These are phyloP conservation scores for Hyles euphorbiae DNA, from an alignment of 1,140 invertebrate species.

Conservation along the genomic window DNA sequence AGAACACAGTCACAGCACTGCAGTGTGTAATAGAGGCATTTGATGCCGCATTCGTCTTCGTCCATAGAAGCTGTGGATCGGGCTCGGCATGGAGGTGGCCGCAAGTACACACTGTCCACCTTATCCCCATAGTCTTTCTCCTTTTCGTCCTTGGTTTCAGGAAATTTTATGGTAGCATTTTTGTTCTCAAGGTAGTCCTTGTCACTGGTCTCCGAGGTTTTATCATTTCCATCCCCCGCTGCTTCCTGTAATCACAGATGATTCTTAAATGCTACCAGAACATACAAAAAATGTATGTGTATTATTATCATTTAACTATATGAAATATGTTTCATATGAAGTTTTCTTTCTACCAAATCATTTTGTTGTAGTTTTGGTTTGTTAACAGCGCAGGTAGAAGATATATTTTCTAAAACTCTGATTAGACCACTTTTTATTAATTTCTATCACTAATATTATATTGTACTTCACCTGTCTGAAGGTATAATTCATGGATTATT, in stretches of 20 bases:
- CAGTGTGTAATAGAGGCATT: constrained; percentile 66
- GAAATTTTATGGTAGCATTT: constrained; percentile 21
- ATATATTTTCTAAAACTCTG: no score
- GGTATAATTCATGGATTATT: not conserved
- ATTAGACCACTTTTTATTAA: no score
- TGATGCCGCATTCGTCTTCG: constrained; percentile 56
- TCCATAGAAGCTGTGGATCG: constrained; percentile 43
- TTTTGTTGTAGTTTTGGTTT: no score
- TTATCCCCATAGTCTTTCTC: constrained; percentile 40
- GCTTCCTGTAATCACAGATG: constrained; percentile 36
- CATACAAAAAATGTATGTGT: not conserved
- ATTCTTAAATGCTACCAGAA: not conserved
- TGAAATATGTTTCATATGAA: no score
- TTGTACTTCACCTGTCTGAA: not conserved
- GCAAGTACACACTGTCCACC: constrained; percentile 57
- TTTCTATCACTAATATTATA: not conserved
- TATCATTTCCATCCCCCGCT: constrained; percentile 35
- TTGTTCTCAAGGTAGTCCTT: constrained; percentile 37
- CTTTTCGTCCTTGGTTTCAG: constrained; percentile 27
- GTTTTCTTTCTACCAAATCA: no score
- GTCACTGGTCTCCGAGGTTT: constrained; percentile 15
- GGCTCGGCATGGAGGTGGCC: constrained; percentile 42
- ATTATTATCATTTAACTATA: not conserved
- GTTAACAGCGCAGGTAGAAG: no score
- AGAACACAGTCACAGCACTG: constrained; percentile 68